Base-by-base conservation (phyloP, 1,140 invertebrate genomes). In the Thaumatotibia leucotreta region DNA sequence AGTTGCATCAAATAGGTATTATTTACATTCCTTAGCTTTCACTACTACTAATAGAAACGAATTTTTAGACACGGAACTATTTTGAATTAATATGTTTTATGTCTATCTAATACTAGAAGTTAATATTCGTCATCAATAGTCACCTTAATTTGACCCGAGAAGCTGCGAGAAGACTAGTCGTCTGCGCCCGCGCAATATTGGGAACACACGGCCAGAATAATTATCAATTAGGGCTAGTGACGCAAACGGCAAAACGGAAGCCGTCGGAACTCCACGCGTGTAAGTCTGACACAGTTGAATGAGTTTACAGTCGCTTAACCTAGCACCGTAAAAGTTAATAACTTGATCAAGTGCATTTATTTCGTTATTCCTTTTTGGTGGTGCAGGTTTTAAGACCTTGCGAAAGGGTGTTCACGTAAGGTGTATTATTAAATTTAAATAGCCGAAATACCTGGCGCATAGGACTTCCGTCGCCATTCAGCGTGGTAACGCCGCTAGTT, bases 241-340 rank as follows among this genome's bases (percentile, higher is more conserved):
- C 52, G 52, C 29, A 58, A 58, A 58, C 24, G 52, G 52, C 27
- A 10, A 58, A 58, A 58, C 52, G 52, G 52, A 58, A 58, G 52
- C 52, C 24, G 52, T 58, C 52, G 29, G 14, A 58, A 58, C 23
- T 31, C 24, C 23, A 58, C 24, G 52, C 52, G 23, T 58, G 52
- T 58, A 24, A 58, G 52, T 58, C 24, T 58, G 52, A 14, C n/a
- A 58, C 52, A 29, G 52, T 58, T 58, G 52, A 58, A 58, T 58
- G 52, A 58, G 24, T 58, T 54, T 24, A 24, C 22, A 54, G 27
- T n/a, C 50, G 50, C 27, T 58, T 58, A 58, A 58, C 52, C 52
- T 29, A 58, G 52, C 20, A 45, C 39, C 39, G 39, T 45, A 45
- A 45, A 45, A 45, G 39, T 45, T 45, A 45, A 45, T 45, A 45